Base-by-base conservation (phyloP, 2,113 vertebrate genomes). In the Stomatorhinus ivindoensis region DNA sequence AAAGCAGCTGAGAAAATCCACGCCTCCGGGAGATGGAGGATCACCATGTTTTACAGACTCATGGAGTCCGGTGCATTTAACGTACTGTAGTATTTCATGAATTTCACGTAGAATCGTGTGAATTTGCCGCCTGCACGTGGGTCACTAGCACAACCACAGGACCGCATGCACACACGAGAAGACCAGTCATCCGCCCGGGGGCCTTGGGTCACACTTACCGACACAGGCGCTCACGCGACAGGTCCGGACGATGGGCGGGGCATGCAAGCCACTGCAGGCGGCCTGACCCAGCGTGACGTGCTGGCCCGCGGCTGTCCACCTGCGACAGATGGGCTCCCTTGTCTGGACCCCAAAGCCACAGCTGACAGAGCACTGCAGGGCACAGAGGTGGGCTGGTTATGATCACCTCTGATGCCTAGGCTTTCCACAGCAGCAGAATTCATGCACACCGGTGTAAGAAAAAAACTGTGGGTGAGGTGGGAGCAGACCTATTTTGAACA, bases 321-420 rank as follows among this genome's bases (percentile, higher is more conserved):
- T 95, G 69, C 93, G 96, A 92, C 98, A 99, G 90, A 91, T 90
- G 19, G 95, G 90, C 90, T 96, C 96, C 90, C 98, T 93, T 0
- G 95, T 95, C 94, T 98, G 97, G 91, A 95, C 93, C 80, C 98
- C 98, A 86, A 93, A 91, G 2, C 97, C 97, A 0, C 98, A 99
- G 84, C 94, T 97, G 50, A 97, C 96, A 0, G 98, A 98, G 91
- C 98, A 98, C 97, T 99, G 91, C 1, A 92, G 90, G 46, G 90
- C 92, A 92, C 47, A 90, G 89, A 0, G 82, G 7, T 61, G 39
- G 55, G 8, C 1, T 24, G 27, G 35, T 61, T 35, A 84, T 42
- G 76, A 39, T 10, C 51, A 50, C 44, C 84, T 27, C n/a, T 86
- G 21, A 86, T 3, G 1, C 10, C n/a, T 51, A 11, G 46, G n/a